A percentile compares a stretch with the other conserved stretches of the same genome.
Conservation (phyloP, 2,113 vertebrate genomes). For the Carollia perspicillata region DNA sequence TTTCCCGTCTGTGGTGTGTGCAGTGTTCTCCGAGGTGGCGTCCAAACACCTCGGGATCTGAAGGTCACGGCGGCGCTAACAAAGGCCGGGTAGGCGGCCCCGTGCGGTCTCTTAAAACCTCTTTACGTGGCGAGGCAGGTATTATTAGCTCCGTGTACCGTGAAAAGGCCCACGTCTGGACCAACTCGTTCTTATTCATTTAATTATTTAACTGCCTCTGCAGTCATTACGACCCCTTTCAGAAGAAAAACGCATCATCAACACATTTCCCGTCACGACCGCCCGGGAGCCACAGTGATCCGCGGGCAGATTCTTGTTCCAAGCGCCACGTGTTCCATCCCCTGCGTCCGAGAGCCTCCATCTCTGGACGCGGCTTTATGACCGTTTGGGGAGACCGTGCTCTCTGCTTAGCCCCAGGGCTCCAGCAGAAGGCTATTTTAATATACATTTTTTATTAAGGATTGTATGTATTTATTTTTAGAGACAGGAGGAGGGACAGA, state of each 20-base stretch:
- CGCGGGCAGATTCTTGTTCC: constrained; percentile 30
- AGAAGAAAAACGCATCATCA: constrained; percentile 82
- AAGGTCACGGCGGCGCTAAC: constrained; percentile 81
- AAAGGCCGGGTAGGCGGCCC: constrained; percentile 77
- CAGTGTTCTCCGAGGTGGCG: constrained; percentile 74
- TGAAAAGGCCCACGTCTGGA: constrained; percentile 77
- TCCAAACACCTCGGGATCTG: constrained; percentile 81
- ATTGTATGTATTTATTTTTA: too few relatives aligned
- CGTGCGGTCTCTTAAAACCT: constrained; percentile 83
- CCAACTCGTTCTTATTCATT: constrained; percentile 80
- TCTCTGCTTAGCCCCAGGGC: neutral
- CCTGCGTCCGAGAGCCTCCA: constrained; percentile 41
- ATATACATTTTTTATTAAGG: neutral
- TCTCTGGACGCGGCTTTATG: constrained; percentile 27
- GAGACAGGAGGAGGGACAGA: too few relatives aligned
- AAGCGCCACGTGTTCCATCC: constrained; percentile 50
- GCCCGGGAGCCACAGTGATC: constrained; percentile 71
- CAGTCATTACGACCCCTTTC: constrained; percentile 76
- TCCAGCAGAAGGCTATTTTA: neutral
- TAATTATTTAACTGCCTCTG: constrained; percentile 83
- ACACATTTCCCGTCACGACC: constrained; percentile 82
- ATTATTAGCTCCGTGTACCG: constrained; percentile 80
- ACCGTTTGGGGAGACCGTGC: constrained; percentile 29
- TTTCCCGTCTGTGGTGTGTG: constrained; percentile 75
- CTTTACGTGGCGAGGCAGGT: constrained; percentile 81